Conservation (phyloP, 1,140 invertebrate genomes). For the Spodoptera frugiperda region DNA sequence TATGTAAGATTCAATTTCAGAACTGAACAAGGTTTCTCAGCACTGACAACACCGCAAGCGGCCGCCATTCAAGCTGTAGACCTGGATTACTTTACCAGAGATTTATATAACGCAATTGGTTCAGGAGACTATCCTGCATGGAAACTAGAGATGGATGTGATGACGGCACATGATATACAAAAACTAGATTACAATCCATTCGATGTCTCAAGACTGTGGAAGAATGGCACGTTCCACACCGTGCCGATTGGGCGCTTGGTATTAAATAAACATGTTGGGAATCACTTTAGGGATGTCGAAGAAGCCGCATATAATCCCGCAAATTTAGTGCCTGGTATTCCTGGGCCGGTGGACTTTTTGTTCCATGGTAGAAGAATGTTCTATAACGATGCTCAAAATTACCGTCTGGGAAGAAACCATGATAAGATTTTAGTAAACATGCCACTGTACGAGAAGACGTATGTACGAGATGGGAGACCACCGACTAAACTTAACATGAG, state of each 20-base stretch:
- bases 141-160: slow-evolving; percentile 87
- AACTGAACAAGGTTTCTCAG: slow-evolving; percentile 90
- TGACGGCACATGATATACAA: slow-evolving; percentile 83
- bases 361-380: slow-evolving; percentile 93
- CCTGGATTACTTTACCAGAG: slow-evolving; percentile 64
- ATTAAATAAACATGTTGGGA: slow-evolving; percentile 92
- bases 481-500: too few species aligned
- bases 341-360: slow-evolving; percentile 94
- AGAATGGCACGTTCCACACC: slow-evolving; percentile 92
- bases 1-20: slow-evolving; percentile 92
- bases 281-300: slow-evolving; percentile 95
- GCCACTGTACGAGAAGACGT: too few species aligned
- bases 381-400: too few species aligned
- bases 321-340: slow-evolving; percentile 94
- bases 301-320: slow-evolving; percentile 95
- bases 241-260: slow-evolving; percentile 94
- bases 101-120: slow-evolving; percentile 69
- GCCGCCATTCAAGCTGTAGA: slow-evolving; percentile 55
- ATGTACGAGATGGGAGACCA: too few species aligned
- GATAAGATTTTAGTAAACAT: too few species aligned
- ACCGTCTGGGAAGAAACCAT: too few species aligned
- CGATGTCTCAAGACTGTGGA: slow-evolving; percentile 92
- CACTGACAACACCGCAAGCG: slow-evolving; percentile 77
- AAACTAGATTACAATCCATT: slow-evolving; percentile 87
- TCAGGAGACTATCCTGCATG: slow-evolving; percentile 89